Evolutionary conservation across 2,797 vertebrate species (phyloP).

Genomic region (Gila robusta): DNA sequence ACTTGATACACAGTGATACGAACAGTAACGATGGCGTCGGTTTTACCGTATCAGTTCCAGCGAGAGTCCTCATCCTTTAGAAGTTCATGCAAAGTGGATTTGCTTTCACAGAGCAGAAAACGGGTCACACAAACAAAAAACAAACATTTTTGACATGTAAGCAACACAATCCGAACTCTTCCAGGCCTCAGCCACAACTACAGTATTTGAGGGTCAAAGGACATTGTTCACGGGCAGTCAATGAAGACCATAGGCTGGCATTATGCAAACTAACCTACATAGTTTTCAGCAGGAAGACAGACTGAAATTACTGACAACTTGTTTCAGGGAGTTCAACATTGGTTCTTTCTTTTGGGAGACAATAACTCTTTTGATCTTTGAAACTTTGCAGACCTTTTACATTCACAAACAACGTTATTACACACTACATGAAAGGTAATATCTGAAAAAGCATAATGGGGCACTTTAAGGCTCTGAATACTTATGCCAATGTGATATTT

Average conservation of each 20-base stretch:
- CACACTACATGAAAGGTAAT: background rate
- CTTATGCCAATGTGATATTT: background rate
- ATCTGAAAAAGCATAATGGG: background rate
- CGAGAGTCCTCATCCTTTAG: background rate
- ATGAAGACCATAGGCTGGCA: background rate
- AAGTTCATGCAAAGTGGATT: background rate
- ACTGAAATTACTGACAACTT: background rate
- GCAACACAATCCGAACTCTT: background rate
- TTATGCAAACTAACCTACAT: background rate
- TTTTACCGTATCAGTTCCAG: background rate
- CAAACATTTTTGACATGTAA: background rate
- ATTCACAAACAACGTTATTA: background rate
- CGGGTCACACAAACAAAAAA: too few species aligned
- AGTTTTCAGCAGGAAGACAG: background rate
- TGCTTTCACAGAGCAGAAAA: background rate
- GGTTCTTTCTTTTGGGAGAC: background rate
- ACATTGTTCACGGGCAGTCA: background rate
- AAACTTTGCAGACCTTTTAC: background rate
- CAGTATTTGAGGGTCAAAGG: background rate
- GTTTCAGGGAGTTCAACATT: background rate
- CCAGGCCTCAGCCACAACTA: background rate
- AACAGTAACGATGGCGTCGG: background rate
- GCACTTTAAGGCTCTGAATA: background rate
- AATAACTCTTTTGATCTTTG: background rate
- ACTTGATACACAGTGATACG: background rate